Percentiles rank a stretch among this genome's conserved stretches.
phyloP scores from a whole-genome alignment of 2,797 vertebrate genomes.

The Ptychobarbus kaznakovi region DNA sequence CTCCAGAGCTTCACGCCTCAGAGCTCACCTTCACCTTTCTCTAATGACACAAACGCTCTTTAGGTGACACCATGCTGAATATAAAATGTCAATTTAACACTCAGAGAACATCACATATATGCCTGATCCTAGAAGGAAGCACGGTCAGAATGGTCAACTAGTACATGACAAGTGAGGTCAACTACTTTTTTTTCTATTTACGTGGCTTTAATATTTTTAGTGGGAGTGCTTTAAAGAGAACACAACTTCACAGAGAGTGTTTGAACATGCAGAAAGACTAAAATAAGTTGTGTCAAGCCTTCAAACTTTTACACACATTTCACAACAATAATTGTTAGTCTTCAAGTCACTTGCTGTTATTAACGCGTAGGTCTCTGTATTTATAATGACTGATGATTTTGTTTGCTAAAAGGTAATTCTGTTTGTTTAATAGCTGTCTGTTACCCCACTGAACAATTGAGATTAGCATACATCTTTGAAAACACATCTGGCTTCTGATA shows the following conservation, averaged over 20 bases:
- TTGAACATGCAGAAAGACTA: background rate
- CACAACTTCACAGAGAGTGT: background rate
- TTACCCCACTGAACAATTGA: background rate
- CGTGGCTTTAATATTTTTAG: background rate
- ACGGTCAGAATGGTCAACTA: background rate
- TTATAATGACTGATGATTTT: background rate
- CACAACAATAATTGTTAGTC: background rate
- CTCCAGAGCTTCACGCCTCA: background rate
- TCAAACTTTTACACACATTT: background rate
- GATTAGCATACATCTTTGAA: background rate
- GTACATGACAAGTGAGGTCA: background rate
- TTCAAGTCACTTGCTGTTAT: background rate
- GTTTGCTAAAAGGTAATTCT: background rate
- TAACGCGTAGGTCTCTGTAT: background rate
- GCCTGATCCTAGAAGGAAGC: background rate
- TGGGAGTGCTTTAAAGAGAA: background rate
- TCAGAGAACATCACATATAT: background rate
- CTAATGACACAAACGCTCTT: background rate
- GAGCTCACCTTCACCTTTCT: conserved; percentile 18
- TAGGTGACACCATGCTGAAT: background rate
- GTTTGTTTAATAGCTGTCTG: background rate
- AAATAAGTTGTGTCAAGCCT: background rate
- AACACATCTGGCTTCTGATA: conserved; percentile 6
- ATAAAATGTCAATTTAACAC: background rate
- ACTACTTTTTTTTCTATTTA: background rate